phyloP scores from a whole-genome alignment of 2,797 vertebrate genomes.

The Pseudomugil gertrudae region DNA sequence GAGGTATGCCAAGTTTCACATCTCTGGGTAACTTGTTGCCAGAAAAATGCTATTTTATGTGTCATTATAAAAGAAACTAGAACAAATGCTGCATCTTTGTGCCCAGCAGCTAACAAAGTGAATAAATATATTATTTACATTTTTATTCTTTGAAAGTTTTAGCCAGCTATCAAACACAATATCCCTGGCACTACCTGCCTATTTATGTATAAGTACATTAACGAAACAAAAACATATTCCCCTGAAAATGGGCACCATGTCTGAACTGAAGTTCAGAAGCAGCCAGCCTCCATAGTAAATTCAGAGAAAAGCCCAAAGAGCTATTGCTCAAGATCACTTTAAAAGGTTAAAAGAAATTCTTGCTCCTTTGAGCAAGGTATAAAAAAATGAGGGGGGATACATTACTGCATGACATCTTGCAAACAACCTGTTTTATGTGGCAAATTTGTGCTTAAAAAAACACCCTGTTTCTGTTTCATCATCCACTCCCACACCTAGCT shows the following conservation, averaged over 20 bases:
- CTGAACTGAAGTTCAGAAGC: neutral
- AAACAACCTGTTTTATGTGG: constrained; percentile 15
- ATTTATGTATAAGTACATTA: neutral
- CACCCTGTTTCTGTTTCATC: constrained; percentile 27
- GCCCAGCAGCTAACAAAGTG: neutral
- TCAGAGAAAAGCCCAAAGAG: neutral
- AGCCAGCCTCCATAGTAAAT: neutral
- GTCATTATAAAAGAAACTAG: no score
- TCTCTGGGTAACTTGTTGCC: no score
- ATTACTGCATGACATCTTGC: neutral
- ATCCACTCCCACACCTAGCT: constrained; percentile 26
- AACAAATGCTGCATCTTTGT: neutral
- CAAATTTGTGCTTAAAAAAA: constrained; percentile 30
- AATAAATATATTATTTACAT: neutral
- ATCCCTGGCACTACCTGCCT: no score
- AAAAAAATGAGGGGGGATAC: neutral
- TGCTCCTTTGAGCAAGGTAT: no score
- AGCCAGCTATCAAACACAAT: no score
- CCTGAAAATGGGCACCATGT: neutral
- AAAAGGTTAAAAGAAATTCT: no score
- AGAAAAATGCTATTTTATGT: no score
- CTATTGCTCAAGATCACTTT: neutral
- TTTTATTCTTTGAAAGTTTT: no score
- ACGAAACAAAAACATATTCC: neutral
- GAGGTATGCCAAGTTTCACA: no score